Evolutionary conservation across 2,888 invertebrate genomes (phyloP).

Genomic region (Tineola bisselliella): DNA sequence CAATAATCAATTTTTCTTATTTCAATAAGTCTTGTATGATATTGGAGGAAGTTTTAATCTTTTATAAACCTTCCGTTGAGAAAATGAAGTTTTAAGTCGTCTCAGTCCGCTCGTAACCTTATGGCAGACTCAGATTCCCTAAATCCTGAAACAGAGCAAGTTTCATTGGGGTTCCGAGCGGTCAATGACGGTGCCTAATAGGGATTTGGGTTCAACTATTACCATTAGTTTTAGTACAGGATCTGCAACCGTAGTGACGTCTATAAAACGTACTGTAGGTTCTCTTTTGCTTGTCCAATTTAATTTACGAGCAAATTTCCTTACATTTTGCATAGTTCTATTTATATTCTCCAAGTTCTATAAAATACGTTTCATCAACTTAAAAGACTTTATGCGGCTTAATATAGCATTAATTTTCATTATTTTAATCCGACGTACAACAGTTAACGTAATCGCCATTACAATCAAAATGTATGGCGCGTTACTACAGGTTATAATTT

Average conservation of each 20-base stretch:
- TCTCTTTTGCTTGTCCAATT: not conserved
- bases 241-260: constrained; percentile 2
- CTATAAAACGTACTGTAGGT: not conserved
- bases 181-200: constrained; percentile 32
- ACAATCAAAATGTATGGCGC: too few relatives aligned
- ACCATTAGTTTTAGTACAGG: constrained; percentile 38
- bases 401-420: too few relatives aligned
- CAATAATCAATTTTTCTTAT: constrained; percentile 4
- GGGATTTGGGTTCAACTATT: constrained; percentile 37
- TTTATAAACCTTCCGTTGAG: constrained; percentile 22
- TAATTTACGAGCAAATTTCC: not conserved
- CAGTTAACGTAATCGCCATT: too few relatives aligned
- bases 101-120: constrained; percentile 18
- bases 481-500: too few relatives aligned
- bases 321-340: not conserved
- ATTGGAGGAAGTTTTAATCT: constrained; percentile 19
- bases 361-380: too few relatives aligned
- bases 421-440: too few relatives aligned
- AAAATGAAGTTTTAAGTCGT: constrained; percentile 20
- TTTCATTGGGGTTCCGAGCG: constrained; percentile 28
- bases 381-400: too few relatives aligned
- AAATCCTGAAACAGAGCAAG: constrained; percentile 30
- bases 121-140: constrained; percentile 22
- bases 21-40: constrained; percentile 21
- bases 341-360: too few relatives aligned